Conservation (phyloP, 2,888 invertebrate species). For the Eugnorisma glareosa region DNA sequence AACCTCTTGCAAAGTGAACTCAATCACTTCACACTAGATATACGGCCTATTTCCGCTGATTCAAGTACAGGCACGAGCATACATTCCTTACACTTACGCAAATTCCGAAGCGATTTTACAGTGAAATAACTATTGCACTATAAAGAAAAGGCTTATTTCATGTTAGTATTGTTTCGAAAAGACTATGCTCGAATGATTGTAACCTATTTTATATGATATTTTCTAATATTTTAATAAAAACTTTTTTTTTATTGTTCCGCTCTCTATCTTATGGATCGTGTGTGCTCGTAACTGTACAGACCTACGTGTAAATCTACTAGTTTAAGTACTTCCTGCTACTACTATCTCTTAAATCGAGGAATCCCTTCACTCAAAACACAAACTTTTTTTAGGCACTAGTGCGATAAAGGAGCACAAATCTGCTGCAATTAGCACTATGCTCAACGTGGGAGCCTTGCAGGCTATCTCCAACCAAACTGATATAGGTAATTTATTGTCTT, state of each 20-base stretch:
- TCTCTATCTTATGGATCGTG: neutral
- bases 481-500: slow-evolving; percentile 50
- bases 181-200: neutral
- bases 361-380: slow-evolving; percentile 67
- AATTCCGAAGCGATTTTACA: neutral
- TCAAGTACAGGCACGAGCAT: slow-evolving; percentile 15
- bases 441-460: slow-evolving; percentile 58
- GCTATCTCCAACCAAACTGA: slow-evolving; percentile 47
- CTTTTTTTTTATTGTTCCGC: neutral
- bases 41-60: slow-evolving; percentile 54
- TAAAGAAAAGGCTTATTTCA: neutral
- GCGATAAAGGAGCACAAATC: slow-evolving; percentile 73
- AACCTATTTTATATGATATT: too few relatives aligned
- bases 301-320: slow-evolving; percentile 47
- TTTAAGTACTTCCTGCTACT: slow-evolving; percentile 67
- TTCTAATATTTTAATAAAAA: neutral
- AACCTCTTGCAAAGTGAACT: slow-evolving; percentile 28
- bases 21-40: slow-evolving; percentile 38
- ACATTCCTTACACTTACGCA: neutral
- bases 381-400: slow-evolving; percentile 78
- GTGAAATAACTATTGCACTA: neutral
- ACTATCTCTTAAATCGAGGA: slow-evolving; percentile 72
- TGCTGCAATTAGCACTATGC: slow-evolving; percentile 71
- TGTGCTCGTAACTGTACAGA: neutral
- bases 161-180: neutral